Percentiles rank a stretch among this genome's conserved stretches.
Conservation (phyloP, 2,113 vertebrate genomes). For the Lampris megalopsis region DNA sequence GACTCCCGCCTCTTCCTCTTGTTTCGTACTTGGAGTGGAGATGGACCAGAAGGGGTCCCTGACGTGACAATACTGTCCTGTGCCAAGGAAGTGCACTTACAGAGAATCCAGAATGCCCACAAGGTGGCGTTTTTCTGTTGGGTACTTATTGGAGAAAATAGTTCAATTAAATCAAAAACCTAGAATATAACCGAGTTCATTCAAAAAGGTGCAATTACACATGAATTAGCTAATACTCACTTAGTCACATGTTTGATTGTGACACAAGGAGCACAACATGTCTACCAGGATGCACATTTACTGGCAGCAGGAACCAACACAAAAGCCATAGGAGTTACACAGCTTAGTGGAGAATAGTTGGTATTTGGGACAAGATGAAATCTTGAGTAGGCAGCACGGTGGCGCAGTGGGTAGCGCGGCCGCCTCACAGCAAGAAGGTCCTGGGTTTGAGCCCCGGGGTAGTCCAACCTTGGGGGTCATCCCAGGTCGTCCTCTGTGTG, state of each 20-base stretch:
- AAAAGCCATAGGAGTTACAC: constrained; percentile 75
- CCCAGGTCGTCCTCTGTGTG: constrained; percentile 19
- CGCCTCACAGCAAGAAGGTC: too few relatives aligned
- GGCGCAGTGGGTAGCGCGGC: too few relatives aligned
- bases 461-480: too few relatives aligned
- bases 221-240: constrained; percentile 15
- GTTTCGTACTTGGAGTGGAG: constrained; percentile 52
- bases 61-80: constrained; percentile 44
- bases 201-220: constrained; percentile 59
- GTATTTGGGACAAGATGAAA: constrained; percentile 40
- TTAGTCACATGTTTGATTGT: constrained; percentile 11
- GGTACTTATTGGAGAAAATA: background rate
- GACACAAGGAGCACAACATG: too few relatives aligned
- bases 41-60: constrained; percentile 40
- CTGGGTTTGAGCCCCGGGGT: too few relatives aligned
- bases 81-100: constrained; percentile 82
- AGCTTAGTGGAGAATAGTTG: constrained; percentile 46
- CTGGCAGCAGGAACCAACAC: constrained; percentile 51
- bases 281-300: background rate
- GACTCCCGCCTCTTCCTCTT: background rate
- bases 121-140: constrained; percentile 23
- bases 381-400: background rate
- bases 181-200: constrained; percentile 2
- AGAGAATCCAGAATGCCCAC: constrained; percentile 54
- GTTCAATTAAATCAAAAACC: constrained; percentile 1